Evolutionary conservation across 2,113 vertebrate genomes (phyloP).

Genomic region (Zosterops hypoxanthus): DNA sequence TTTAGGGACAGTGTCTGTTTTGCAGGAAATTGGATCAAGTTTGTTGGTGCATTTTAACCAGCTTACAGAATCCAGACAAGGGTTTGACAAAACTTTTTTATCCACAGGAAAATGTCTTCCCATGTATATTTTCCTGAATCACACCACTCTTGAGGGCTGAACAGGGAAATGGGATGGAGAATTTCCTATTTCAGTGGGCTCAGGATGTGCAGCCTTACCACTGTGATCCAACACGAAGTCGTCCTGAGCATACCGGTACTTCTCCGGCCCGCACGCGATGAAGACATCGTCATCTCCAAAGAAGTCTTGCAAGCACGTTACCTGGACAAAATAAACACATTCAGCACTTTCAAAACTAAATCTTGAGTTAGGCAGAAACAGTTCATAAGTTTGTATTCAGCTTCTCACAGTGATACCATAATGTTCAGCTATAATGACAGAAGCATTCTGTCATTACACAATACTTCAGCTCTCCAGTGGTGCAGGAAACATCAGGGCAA

Average conservation of each 20-base stretch:
- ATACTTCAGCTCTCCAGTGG: not conserved
- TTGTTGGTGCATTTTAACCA: not conserved
- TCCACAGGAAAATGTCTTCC: not conserved
- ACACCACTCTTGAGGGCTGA: not conserved
- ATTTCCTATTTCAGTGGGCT: not conserved
- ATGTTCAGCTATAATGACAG: not conserved
- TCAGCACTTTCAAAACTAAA: not conserved
- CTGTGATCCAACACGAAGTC: constrained; percentile 97
- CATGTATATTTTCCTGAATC: not conserved
- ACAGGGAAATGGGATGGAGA: accelerated
- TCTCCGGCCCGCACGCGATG: constrained; percentile 95
- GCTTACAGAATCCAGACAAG: not conserved
- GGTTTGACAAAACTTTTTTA: not conserved
- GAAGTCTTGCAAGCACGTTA: constrained; percentile 94
- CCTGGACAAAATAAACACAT: constrained; percentile 71
- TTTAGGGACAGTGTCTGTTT: not conserved
- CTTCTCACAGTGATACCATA: not conserved
- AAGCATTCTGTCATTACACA: not conserved
- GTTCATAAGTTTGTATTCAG: not conserved
- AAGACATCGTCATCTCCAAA: constrained; percentile 98
- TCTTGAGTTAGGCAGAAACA: not conserved
- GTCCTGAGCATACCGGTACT: constrained; percentile 94
- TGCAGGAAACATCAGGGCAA: not conserved
- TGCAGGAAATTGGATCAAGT: not conserved
- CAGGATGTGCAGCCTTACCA: constrained; percentile 83